Conservation (phyloP, 1,140 invertebrate genomes). For the Drosophila nebulosa region DNA sequence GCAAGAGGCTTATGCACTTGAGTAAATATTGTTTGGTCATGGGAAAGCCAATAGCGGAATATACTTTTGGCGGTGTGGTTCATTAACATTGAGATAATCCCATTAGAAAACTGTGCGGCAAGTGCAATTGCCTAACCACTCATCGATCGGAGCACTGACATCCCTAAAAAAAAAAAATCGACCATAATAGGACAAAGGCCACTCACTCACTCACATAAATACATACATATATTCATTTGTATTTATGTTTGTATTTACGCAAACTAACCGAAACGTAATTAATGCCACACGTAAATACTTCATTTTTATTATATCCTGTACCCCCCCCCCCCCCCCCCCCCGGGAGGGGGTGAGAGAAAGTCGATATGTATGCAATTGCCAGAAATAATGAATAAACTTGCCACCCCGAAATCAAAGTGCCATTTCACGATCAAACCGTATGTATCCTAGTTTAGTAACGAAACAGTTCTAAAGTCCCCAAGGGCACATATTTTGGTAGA, state of each 20-base stretch:
- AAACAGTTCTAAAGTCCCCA: no score
- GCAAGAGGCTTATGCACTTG: conserved; percentile 62
- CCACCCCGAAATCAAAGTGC: background rate
- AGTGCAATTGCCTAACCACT: conserved; percentile 36
- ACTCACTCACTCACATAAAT: background rate
- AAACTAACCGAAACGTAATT: conserved; percentile 10
- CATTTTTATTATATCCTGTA: background rate
- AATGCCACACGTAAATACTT: background rate
- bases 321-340: no score
- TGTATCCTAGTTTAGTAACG: background rate
- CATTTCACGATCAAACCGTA: background rate
- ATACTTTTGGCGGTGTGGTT: conserved; percentile 49
- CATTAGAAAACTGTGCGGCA: conserved; percentile 46
- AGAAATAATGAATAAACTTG: background rate
- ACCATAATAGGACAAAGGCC: background rate
- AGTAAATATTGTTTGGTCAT: conserved; percentile 65
- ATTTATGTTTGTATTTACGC: background rate
- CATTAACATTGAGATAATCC: conserved; percentile 67
- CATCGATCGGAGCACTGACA: conserved; percentile 1
- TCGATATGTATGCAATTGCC: background rate
- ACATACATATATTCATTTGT: background rate
- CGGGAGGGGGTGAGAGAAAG: background rate
- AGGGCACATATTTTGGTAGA: no score
- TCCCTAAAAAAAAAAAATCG: conserved; percentile 23
- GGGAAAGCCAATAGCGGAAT: conserved; percentile 65